A percentile compares a stretch with the other conserved stretches of the same genome.
Evolutionary conservation across 1,140 invertebrate species (phyloP).

Genomic region (Brachionus koreanus): DNA sequence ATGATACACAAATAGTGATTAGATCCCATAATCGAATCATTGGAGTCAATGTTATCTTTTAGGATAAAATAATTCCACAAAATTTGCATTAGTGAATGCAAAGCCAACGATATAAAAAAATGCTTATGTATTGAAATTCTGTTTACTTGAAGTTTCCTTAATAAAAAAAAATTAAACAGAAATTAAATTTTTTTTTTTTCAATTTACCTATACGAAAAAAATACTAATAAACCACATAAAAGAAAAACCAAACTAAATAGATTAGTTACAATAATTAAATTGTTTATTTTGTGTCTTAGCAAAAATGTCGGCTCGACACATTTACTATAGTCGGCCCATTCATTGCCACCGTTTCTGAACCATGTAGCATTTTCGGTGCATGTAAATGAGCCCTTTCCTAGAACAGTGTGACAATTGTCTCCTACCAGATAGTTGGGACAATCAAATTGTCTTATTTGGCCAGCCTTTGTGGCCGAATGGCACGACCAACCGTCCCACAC

Average conservation of each 20-base stretch:
- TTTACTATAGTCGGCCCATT: conserved; percentile 21
- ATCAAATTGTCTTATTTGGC: background rate
- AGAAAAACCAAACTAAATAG: conserved; percentile 21
- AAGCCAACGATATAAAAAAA: conserved; percentile 28
- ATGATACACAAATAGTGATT: conserved; percentile 3
- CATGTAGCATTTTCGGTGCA: background rate
- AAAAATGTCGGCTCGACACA: background rate
- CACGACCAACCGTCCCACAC: conserved; percentile 42
- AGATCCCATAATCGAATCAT: background rate
- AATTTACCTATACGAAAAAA: conserved; percentile 21
- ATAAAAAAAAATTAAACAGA: background rate
- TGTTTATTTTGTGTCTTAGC: background rate
- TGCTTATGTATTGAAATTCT: conserved; percentile 11
- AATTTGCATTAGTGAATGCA: conserved; percentile 19
- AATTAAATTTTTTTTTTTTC: background rate
- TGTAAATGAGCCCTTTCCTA: background rate
- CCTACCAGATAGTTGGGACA: background rate
- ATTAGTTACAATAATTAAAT: conserved; percentile 9
- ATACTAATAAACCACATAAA: conserved; percentile 4
- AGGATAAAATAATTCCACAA: background rate
- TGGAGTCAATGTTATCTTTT: background rate
- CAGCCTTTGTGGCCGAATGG: background rate
- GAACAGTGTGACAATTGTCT: conserved; percentile 15
- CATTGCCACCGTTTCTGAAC: background rate
- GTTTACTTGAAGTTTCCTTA: conserved; percentile 34